Conservation (phyloP, 2,888 invertebrate genomes). For the Limenitis camilla region DNA sequence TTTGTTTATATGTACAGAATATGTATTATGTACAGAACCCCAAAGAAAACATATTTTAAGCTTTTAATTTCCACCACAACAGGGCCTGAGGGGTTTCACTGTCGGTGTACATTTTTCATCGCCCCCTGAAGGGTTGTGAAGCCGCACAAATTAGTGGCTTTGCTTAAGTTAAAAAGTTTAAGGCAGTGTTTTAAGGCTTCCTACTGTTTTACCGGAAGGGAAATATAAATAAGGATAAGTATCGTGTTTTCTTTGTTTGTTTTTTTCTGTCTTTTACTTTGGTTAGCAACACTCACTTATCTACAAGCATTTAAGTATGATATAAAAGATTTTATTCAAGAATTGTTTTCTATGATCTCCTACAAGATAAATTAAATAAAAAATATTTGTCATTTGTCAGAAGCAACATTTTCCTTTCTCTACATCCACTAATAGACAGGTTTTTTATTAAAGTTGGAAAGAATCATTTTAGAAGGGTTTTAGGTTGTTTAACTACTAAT, state of each 20-base stretch:
- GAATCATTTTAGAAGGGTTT: no score
- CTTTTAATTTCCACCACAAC: slow-evolving; percentile 43
- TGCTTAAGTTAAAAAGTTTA: slow-evolving; percentile 19
- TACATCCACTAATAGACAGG: no score
- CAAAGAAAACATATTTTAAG: slow-evolving; percentile 36
- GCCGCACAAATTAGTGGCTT: slow-evolving; percentile 43
- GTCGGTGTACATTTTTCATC: slow-evolving; percentile 51
- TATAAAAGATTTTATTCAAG: no score
- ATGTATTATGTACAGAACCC: background rate
- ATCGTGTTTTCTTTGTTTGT: slow-evolving; percentile 7
- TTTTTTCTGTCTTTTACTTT: background rate
- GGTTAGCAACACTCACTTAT: background rate
- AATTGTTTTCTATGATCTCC: no score
- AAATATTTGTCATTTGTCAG: no score
- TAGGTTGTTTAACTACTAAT: no score
- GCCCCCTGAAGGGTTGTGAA: slow-evolving; percentile 56
- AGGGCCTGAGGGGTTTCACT: slow-evolving; percentile 64
- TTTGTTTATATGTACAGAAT: no score
- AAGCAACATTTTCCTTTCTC: no score
- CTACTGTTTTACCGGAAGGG: slow-evolving; percentile 3
- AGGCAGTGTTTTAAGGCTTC: slow-evolving; percentile 21
- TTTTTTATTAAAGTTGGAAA: no score
- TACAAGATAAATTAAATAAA: no score
- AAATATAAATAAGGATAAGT: slow-evolving; percentile 6
- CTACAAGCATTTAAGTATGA: no score